phyloP scores from a whole-genome alignment of 2,888 invertebrate genomes.

The Pocota personata region DNA sequence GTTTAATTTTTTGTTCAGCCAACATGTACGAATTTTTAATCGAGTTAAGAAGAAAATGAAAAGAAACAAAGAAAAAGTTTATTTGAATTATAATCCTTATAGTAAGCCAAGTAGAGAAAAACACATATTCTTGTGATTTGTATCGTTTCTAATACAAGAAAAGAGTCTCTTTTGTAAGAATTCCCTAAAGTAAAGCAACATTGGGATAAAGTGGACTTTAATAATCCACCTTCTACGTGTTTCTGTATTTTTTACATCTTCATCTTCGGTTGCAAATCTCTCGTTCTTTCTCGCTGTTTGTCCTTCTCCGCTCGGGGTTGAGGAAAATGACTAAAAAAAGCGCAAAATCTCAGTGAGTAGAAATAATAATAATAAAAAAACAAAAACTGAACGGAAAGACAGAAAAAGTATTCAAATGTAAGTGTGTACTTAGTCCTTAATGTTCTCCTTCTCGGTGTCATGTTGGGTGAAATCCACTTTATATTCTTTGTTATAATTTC shows the following conservation, averaged over 20 bases:
- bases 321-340: not conserved
- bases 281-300: not conserved
- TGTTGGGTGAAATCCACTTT: slow-evolving; percentile 2
- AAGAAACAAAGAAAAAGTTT: slow-evolving; percentile 6
- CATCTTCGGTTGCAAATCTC: not conserved
- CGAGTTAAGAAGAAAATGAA: slow-evolving; percentile 30
- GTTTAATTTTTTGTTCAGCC: not conserved
- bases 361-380: not conserved
- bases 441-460: not conserved
- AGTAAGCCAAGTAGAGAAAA: not conserved
- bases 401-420: slow-evolving; percentile 5
- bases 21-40: slow-evolving; percentile 44
- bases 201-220: slow-evolving; percentile 30
- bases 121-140: not conserved
- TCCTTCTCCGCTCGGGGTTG: not conserved
- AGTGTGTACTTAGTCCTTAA: not conserved
- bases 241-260: not conserved
- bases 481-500: slow-evolving; percentile 45
- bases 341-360: not conserved
- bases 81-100: slow-evolving; percentile 52
- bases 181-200: not conserved
- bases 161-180: not conserved
- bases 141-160: not conserved
- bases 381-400: not conserved
- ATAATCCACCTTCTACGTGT: not conserved